Percentiles rank a stretch among this genome's conserved stretches.
These are phyloP conservation scores for Pollicipes pollicipes DNA, from an alignment of 1,140 invertebrate genomes.

Conservation along the genomic window DNA sequence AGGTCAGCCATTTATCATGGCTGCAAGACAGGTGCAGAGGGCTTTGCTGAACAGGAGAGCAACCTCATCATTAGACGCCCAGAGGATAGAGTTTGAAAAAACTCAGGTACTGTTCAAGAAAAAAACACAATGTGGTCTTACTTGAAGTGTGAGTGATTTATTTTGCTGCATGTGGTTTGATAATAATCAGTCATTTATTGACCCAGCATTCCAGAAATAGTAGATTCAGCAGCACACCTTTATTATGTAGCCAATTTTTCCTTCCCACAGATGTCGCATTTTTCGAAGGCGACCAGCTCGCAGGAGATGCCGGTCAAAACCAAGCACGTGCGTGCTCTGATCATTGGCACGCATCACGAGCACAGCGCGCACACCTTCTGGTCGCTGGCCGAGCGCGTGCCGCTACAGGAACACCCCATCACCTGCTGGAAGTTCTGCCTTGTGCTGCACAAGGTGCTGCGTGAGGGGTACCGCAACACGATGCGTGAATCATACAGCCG, in stretches of 20 bases:
- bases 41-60: not conserved
- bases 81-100: not conserved
- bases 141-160: no score
- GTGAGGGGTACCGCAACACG: constrained; percentile 80
- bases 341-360: constrained; percentile 88
- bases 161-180: not conserved
- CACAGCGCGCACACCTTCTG: constrained; percentile 79
- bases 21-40: no score
- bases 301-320: constrained; percentile 79
- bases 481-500: constrained; percentile 48
- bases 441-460: constrained; percentile 82
- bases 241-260: no score
- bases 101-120: not conserved
- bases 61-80: not conserved
- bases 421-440: constrained; percentile 98
- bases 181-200: no score
- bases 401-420: constrained; percentile 77
- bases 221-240: not conserved
- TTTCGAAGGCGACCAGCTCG: constrained; percentile 14
- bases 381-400: constrained; percentile 59
- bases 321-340: constrained; percentile 70
- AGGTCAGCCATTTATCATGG: no score
- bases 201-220: no score
- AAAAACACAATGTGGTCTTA: no score
- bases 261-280: not conserved